Base-by-base conservation (phyloP, 2,797 vertebrate genomes). In the Acanthurus lineatus region DNA sequence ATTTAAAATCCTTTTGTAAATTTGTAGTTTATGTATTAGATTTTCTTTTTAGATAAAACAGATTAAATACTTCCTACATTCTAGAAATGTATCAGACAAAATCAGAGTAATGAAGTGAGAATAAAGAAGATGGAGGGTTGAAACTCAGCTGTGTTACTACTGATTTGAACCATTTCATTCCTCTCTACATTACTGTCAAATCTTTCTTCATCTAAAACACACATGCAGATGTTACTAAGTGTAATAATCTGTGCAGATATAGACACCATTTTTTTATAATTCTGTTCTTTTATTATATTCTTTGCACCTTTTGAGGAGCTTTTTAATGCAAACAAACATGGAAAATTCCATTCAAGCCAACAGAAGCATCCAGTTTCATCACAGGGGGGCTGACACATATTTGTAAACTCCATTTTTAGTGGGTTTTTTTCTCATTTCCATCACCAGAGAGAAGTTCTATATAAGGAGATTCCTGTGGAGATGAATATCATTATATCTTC, bases 381-480 rank as follows among this genome's bases (percentile, higher is more conserved):
- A 73, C 56, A 8, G n/a, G 60, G 16, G 64, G 32, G 52, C 9
- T 48, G 63, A 72, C 64, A 69, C 47, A 62, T 20, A 60, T 79
- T 64, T 62, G 66, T 61, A 38, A n/a, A 73, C 71, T n/a, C 2
- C 49, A 40, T 71, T 69, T 81, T 73, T 4, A 2, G 19, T 57
- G 6, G 6, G 2, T 25, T 25, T 64, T 77, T 63, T 8, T 11
- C 32, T 11, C 14, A 22, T 32, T 61, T 25, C 67, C 10, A 68
- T 25, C 1, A 53, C 63, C n/a, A 32, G 38, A 35, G 51, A 61
- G 73, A 28, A 14, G 2, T 19, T 2, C 58, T 48, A 45, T 12
- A 69, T 28, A 9, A 38, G 40, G 42, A 58, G 25, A 68, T 78
- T 75, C 49, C 78, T 64, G 70, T 76, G 77, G 76, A 47, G 79